A percentile compares a stretch with the other conserved stretches of the same genome.
phyloP scores from a whole-genome alignment of 1,140 invertebrate genomes.

The Andricus grossulariae region DNA sequence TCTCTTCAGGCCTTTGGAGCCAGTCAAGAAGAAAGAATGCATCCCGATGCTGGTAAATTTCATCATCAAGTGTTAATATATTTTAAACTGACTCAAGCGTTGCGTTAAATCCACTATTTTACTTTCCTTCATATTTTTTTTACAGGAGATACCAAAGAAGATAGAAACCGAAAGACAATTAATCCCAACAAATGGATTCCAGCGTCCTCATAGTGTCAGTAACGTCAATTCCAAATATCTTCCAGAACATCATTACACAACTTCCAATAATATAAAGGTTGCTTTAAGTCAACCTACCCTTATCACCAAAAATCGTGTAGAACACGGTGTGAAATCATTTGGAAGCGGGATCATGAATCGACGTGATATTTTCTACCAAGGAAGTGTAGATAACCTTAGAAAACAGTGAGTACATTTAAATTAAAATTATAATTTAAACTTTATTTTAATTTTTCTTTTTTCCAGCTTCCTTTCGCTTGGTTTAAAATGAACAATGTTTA shows the following conservation, averaged over 20 bases:
- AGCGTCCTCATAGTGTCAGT: constrained; percentile 48
- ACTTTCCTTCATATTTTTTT: not conserved
- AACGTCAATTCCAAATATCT: constrained; percentile 44
- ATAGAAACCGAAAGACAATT: constrained; percentile 30
- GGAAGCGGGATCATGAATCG: constrained; percentile 87
- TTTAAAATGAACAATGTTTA: constrained; percentile 22
- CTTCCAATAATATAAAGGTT: constrained; percentile 68
- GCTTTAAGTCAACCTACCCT: constrained; percentile 82
- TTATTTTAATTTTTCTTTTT: too few relatives aligned
- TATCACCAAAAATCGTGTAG: constrained; percentile 64
- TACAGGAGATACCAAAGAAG: constrained; percentile 39
- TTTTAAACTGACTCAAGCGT: not conserved
- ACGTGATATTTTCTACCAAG: constrained; percentile 91
- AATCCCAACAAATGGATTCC: constrained; percentile 42
- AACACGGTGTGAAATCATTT: constrained; percentile 53
- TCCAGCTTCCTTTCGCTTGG: not conserved
- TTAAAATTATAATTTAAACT: too few relatives aligned
- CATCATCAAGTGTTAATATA: constrained; percentile 9
- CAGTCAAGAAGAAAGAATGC: constrained; percentile 54
- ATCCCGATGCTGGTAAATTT: constrained; percentile 50
- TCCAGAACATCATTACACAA: not conserved
- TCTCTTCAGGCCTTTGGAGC: constrained; percentile 85
- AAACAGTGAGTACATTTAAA: constrained; percentile 51
- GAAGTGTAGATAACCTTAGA: constrained; percentile 83
- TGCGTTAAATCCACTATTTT: too few relatives aligned